Evolutionary conservation across 2,113 vertebrate genomes (phyloP).

Genomic region (Meles meles): DNA sequence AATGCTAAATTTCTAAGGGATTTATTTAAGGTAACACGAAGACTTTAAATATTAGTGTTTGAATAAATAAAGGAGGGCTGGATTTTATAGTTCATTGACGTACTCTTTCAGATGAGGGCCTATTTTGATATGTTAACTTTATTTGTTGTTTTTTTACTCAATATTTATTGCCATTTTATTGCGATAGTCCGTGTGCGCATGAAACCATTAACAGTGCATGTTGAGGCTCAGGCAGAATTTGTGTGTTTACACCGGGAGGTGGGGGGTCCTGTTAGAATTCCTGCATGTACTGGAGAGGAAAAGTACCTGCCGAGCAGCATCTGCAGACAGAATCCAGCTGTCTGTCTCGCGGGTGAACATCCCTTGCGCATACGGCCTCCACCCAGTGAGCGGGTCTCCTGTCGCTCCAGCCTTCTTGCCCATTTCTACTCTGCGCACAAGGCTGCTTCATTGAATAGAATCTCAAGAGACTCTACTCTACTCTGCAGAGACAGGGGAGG

Average conservation of each 20-base stretch:
- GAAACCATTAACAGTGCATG: slow-evolving; percentile 8
- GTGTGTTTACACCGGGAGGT: neutral
- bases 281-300: neutral
- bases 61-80: neutral
- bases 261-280: slow-evolving; percentile 1
- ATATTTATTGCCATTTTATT: neutral
- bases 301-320: neutral
- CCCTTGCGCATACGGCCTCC: neutral
- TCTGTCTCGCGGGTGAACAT: neutral
- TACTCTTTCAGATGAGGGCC: neutral
- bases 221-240: neutral
- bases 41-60: neutral
- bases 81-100: neutral
- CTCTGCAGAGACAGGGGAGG: neutral
- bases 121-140: neutral
- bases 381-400: neutral
- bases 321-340: neutral
- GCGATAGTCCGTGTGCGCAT: neutral
- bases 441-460: neutral
- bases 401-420: neutral
- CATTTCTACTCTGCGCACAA: neutral
- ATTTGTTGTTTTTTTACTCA: neutral
- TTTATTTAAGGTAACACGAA: neutral
- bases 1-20: neutral
- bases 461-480: no score